phyloP scores from a whole-genome alignment of 2,888 invertebrate genomes.

The Brachypalpus laphriformis region DNA sequence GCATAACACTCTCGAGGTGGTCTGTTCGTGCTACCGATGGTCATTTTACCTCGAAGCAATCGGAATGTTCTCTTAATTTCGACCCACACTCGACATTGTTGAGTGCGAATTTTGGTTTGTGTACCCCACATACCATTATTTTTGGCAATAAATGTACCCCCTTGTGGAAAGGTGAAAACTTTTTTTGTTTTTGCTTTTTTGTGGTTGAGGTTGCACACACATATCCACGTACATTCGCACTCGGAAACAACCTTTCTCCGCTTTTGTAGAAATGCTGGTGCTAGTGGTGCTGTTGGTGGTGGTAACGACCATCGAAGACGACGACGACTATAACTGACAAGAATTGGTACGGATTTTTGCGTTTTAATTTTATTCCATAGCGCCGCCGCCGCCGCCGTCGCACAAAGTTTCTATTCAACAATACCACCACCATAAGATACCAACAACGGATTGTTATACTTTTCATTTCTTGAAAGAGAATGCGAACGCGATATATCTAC shows the following conservation, averaged over 20 bases:
- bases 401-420: conserved; percentile 42
- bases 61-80: conserved; percentile 6
- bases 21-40: conserved; percentile 13
- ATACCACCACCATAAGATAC: not conserved
- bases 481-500: too few species aligned
- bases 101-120: conserved; percentile 47
- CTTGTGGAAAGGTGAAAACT: conserved; percentile 50
- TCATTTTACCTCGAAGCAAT: not conserved
- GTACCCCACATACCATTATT: conserved; percentile 22
- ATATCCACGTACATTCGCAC: conserved; percentile 51
- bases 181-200: not conserved
- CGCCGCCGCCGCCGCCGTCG: conserved; percentile 17
- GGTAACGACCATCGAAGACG: not conserved
- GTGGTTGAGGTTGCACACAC: too few species aligned
- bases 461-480: conserved; percentile 60
- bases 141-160: conserved; percentile 35
- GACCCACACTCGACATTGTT: conserved; percentile 23
- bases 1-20: conserved; percentile 8
- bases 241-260: conserved; percentile 65
- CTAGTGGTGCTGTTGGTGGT: not conserved
- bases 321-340: conserved; percentile 34
- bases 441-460: conserved; percentile 56
- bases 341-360: conserved; percentile 62
- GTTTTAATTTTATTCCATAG: conserved; percentile 58
- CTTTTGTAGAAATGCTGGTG: conserved; percentile 20